Conservation (phyloP, 2,888 invertebrate genomes). For the Poecilobothrus nobilitatus region DNA sequence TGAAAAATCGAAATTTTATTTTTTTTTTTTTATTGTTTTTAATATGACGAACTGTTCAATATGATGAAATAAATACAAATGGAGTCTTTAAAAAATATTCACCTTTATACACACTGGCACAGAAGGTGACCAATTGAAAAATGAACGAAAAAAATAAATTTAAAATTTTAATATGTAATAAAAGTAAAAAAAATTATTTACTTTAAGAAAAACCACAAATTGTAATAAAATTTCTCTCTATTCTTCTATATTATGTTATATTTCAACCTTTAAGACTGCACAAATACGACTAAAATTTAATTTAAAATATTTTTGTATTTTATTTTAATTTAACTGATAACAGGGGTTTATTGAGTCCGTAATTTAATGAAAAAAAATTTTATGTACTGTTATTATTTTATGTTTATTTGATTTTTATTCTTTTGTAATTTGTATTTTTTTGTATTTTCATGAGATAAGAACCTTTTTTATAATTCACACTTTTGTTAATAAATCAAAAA, state of each 20-base stretch:
- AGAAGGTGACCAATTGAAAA: background rate
- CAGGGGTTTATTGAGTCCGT: background rate
- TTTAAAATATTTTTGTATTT: background rate
- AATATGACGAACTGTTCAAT: background rate
- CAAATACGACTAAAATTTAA: background rate
- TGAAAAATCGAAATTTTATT: background rate
- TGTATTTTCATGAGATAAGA: too few species aligned
- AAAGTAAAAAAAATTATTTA: background rate
- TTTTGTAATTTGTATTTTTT: too few species aligned
- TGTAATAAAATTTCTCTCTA: too few species aligned
- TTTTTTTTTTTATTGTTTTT: background rate
- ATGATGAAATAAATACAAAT: slow-evolving; percentile 1
- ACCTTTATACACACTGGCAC: slow-evolving; percentile 6
- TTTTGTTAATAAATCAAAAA: background rate
- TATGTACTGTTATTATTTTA: background rate
- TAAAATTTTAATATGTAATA: too few species aligned
- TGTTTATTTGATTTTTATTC: background rate
- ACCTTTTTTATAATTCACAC: background rate
- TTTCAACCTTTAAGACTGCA: background rate
- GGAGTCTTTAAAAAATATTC: background rate
- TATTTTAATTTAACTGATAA: background rate
- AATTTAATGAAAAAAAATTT: background rate
- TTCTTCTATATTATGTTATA: too few species aligned
- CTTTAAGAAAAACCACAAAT: background rate
- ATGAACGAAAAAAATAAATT: background rate